phyloP scores from a whole-genome alignment of 2,888 invertebrate species.

The Amorpha juglandis region DNA sequence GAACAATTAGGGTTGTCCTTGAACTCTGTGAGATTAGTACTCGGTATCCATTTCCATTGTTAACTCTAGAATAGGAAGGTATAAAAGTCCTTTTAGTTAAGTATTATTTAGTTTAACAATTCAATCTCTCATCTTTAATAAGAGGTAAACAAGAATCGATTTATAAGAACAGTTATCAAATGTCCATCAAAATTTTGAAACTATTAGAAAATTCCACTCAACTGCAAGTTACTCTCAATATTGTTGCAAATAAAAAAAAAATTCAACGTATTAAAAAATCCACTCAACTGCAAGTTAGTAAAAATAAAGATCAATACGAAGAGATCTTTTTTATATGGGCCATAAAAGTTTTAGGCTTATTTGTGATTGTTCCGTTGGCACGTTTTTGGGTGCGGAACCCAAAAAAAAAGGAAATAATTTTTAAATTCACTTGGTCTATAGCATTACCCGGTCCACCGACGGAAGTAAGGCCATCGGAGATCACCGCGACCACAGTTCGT shows the following conservation, averaged over 20 bases:
- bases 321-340: too few species aligned
- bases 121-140: not conserved
- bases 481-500: constrained; percentile 96
- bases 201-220: not conserved
- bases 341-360: too few species aligned
- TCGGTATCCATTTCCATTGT: not conserved
- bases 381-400: too few species aligned
- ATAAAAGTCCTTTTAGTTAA: constrained; percentile 23
- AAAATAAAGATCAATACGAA: too few species aligned
- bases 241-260: too few species aligned
- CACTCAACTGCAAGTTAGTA: too few species aligned
- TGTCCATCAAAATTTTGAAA: not conserved
- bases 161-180: not conserved
- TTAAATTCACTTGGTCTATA: constrained; percentile 58
- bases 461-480: constrained; percentile 95
- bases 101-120: constrained; percentile 4
- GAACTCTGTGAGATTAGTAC: constrained; percentile 13
- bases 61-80: constrained; percentile 6
- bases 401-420: too few species aligned
- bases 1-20: constrained; percentile 25
- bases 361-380: too few species aligned
- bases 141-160: not conserved
- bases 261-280: too few species aligned
- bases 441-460: constrained; percentile 96
- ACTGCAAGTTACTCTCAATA: not conserved